Percentiles rank a stretch among this genome's conserved stretches.
Evolutionary conservation across 1,140 invertebrate species (phyloP).

Genomic region (Portunus trituberculatus): DNA sequence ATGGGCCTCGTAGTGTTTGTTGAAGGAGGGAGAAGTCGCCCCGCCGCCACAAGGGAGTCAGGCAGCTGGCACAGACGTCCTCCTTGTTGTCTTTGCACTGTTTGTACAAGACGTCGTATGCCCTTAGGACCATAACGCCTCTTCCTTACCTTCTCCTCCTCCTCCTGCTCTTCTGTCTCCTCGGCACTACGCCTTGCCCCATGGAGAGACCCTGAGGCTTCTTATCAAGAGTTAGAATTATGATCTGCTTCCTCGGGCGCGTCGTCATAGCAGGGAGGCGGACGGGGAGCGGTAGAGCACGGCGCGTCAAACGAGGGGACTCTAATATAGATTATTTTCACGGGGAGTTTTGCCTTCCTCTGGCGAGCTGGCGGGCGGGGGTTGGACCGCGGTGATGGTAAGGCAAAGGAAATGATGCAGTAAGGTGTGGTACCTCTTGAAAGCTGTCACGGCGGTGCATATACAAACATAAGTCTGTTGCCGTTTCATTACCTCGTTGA

Average conservation of each 20-base stretch:
- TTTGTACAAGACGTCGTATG: not conserved
- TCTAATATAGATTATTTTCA: not conserved
- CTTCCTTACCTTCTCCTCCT: not conserved
- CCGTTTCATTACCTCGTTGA: too few relatives aligned
- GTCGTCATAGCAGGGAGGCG: not conserved
- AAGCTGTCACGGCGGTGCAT: too few relatives aligned
- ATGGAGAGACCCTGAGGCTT: not conserved
- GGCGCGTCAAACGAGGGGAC: not conserved
- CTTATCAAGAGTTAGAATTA: not conserved
- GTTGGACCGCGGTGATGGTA: too few relatives aligned
- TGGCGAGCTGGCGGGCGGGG: too few relatives aligned
- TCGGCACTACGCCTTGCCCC: not conserved
- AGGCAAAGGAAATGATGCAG: too few relatives aligned
- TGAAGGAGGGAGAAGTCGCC: not conserved
- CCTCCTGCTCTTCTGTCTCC: too few relatives aligned
- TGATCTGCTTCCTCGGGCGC: not conserved
- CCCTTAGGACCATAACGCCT: not conserved
- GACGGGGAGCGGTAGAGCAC: not conserved
- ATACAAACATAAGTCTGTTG: too few relatives aligned
- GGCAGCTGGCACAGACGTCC: not conserved
- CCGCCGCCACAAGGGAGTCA: not conserved
- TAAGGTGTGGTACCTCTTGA: too few relatives aligned
- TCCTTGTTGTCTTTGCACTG: slow-evolving; percentile 3
- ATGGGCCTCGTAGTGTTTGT: not conserved
- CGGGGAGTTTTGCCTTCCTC: too few relatives aligned